phyloP scores from a whole-genome alignment of 2,797 vertebrate genomes.

The Chaetophractus vellerosus region DNA sequence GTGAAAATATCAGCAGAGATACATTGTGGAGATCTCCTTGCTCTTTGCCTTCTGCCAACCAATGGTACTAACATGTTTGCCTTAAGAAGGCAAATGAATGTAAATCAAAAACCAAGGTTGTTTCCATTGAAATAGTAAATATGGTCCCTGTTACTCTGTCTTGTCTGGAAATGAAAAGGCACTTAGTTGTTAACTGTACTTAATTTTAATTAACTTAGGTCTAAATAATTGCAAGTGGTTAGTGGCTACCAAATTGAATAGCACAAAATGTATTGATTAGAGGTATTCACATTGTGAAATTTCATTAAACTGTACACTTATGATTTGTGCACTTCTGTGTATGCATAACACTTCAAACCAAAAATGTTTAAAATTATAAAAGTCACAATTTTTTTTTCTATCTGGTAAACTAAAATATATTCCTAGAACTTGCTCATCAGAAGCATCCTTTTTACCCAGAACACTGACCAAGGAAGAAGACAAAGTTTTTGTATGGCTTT shows the following conservation, averaged over 20 bases:
- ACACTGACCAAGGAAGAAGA: not conserved
- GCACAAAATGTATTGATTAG: conserved; percentile 41
- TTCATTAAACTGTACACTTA: conserved; percentile 20
- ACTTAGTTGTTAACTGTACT: conserved; percentile 55
- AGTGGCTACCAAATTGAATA: not conserved
- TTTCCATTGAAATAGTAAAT: conserved; percentile 22
- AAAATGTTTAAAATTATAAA: not conserved
- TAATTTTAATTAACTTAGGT: conserved; percentile 70
- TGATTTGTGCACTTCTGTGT: not conserved
- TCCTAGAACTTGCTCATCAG: not conserved
- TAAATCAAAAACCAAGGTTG: conserved; percentile 2
- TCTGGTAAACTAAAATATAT: conserved; percentile 22
- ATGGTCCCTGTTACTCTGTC: not conserved
- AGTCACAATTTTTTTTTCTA: not conserved
- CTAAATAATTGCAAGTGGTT: conserved; percentile 10
- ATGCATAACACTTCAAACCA: not conserved
- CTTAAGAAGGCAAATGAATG: not conserved
- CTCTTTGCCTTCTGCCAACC: not conserved
- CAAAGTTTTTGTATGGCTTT: not conserved
- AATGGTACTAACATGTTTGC: not conserved
- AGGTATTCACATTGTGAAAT: conserved; percentile 47
- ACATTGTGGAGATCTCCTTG: not conserved
- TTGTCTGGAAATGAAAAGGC: conserved; percentile 28
- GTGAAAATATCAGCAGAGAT: not conserved
- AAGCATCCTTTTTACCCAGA: not conserved